Base-by-base conservation (phyloP, 2,888 invertebrate genomes). In the Agrotis ipsilon region DNA sequence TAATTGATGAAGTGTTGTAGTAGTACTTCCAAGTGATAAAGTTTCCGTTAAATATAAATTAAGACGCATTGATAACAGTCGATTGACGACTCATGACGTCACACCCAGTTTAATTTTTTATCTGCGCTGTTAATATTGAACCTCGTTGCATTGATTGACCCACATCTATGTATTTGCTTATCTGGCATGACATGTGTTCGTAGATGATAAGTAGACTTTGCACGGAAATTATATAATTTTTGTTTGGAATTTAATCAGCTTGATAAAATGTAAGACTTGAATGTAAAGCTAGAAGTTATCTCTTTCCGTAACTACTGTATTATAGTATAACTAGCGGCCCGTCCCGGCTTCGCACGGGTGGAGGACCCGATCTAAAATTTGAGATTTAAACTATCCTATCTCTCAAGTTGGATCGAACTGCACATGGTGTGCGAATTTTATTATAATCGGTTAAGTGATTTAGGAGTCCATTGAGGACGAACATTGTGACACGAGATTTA, bases 71-170 rank as follows among this genome's bases (percentile, higher is more conserved):
- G 21, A 65, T 60, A 46, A 46, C 13, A 13, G 18, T 68, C 18
- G 16, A 52, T 2, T 52, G 27, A 45, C 18, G 9, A 19, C 11
- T 16, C 18, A 46, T 60, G 63, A 77, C 32, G 58, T 62, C 58
- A 66, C 43, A 21, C 3, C 62, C 39, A 18, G 27, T 62, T 66
- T 60, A 43, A 59, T 19, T 63, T 61, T 68, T 60, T 60, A 78
- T 72, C 62, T 48, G 11, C 61, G 51, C 52, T 68, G 48, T 59
- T 54, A 62, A 54, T 78, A 79, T 79, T 79, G 63, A 74, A 74
- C 68, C 63, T 68, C 51, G 21, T 19, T 74, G 64, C 80, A 64
- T 58, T 64, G 80, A 58, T 74, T 77, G 75, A 68, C 80, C 74
- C 48, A 79, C 52, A 77, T 74, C 32, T 24, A 68, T 39, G 39